Evolutionary conservation across 2,888 invertebrate species (phyloP), one percentile per base, ranked within the genome.

Genomic region (Tetropium fuscum): DNA sequence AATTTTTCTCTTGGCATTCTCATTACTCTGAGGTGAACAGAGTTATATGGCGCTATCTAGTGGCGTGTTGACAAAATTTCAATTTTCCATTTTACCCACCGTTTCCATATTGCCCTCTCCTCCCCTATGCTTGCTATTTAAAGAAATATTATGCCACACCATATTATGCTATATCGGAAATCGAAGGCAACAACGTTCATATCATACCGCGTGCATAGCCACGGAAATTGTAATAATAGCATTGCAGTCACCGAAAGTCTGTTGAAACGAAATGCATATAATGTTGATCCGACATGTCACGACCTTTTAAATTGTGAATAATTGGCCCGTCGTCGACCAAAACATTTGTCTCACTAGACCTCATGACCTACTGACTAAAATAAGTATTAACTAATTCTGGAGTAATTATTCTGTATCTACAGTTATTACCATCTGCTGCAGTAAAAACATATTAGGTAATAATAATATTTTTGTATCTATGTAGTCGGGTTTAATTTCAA

Each of bases 241-340:
- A n/a, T n/a, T n/a, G n/a, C n/a, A n/a, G n/a, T n/a, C n/a, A n/a
- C n/a, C n/a, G n/a, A n/a, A n/a, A n/a, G n/a, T n/a, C n/a, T n/a
- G n/a, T n/a, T n/a, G n/a, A 47, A 47, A 19, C 47, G 32, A 30
- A 32, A 27, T 47, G 32, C 47, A 18, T 47, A 10, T 47, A 47
- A 18, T 40, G 27, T 51, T 51, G 7, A 51, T 36, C 38, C 38
- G 40, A 2, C 11, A 27, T 38, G 38, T 40, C 51, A 25, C 16
- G 13, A 43, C 53, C 43, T 44, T 36, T 32, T 53, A 20, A 53
- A 53, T 44, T 53, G 13, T 27, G 18, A 19, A 19, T 41, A 53
- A 53, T 43, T 43, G 43, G 13, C 10, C 32, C 36, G 10, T n/a
- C 34, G 25, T 8, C 27, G 27, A 27, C 22, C 25, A 13, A 45